Percentiles rank a stretch among this genome's conserved stretches.
Conservation (phyloP, 2,888 invertebrate genomes). For the Ophioninae sp. region DNA sequence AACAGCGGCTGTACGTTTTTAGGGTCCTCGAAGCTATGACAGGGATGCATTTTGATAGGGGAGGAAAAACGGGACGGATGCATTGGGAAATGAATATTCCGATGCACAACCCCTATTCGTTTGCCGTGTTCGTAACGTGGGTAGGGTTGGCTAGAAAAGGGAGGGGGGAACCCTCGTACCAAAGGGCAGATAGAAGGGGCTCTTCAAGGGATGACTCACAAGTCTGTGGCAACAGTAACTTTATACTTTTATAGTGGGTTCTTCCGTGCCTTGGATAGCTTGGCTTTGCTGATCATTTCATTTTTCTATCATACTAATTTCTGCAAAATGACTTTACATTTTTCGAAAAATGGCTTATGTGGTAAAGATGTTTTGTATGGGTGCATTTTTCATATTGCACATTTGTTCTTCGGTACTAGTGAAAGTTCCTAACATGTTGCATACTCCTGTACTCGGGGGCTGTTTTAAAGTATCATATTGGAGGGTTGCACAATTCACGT, state of each 20-base stretch:
- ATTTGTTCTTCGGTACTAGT: too few species aligned
- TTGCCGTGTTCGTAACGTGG: conserved; percentile 17
- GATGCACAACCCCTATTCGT: conserved; percentile 37
- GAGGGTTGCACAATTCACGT: too few species aligned
- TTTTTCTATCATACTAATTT: background rate
- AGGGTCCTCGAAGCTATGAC: background rate
- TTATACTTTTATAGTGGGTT: conserved; percentile 17
- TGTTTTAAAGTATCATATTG: too few species aligned
- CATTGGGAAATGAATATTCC: conserved; percentile 49
- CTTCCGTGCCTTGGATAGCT: conserved; percentile 3
- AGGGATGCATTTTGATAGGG: conserved; percentile 24
- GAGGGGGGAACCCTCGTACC: conserved; percentile 30
- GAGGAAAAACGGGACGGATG: conserved; percentile 18
- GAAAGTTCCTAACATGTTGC: too few species aligned
- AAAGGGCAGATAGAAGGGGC: conserved; percentile 50
- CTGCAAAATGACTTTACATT: background rate
- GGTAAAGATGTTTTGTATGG: too few species aligned
- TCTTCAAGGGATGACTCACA: conserved; percentile 54
- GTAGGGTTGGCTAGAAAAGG: conserved; percentile 21
- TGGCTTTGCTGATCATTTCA: background rate
- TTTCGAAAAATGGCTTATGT: too few species aligned
- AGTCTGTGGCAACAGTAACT: conserved; percentile 43
- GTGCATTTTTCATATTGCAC: too few species aligned
- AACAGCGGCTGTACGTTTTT: background rate
- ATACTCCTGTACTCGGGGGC: too few species aligned